Percentiles rank a stretch among this genome's conserved stretches.
phyloP scores from a whole-genome alignment of 1,140 invertebrate genomes.

The Cydia amplana region DNA sequence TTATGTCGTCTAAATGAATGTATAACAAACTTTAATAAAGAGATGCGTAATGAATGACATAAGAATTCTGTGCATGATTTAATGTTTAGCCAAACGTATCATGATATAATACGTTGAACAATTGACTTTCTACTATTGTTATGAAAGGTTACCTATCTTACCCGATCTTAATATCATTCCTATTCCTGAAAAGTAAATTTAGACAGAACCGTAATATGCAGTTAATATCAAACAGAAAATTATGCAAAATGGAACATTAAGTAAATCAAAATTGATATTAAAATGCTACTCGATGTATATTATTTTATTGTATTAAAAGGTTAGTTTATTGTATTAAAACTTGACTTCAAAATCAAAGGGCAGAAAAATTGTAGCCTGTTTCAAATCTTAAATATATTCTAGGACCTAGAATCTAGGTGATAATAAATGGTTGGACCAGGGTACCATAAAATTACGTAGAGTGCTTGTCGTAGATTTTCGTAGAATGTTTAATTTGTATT shows the following conservation, averaged over 20 bases:
- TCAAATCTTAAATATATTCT: too few relatives aligned
- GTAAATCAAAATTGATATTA: too few relatives aligned
- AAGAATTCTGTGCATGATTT: neutral
- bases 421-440: neutral
- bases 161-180: neutral
- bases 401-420: too few relatives aligned
- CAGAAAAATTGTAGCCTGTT: too few relatives aligned
- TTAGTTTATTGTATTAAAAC: too few relatives aligned
- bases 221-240: too few relatives aligned
- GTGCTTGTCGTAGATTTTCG: too few relatives aligned
- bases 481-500: neutral
- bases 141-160: neutral
- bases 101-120: neutral
- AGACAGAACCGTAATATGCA: neutral
- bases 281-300: too few relatives aligned
- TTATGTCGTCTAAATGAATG: slow-evolving; percentile 22
- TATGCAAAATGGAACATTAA: too few relatives aligned
- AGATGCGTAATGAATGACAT: neutral
- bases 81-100: neutral
- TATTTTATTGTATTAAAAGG: too few relatives aligned
- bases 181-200: neutral
- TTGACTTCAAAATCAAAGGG: too few relatives aligned
- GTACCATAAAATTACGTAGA: neutral
- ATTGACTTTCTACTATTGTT: slow-evolving; percentile 9
- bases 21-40: slow-evolving; percentile 44